Conservation (phyloP, 2,113 vertebrate genomes). For the Campylomormyrus numenius region DNA sequence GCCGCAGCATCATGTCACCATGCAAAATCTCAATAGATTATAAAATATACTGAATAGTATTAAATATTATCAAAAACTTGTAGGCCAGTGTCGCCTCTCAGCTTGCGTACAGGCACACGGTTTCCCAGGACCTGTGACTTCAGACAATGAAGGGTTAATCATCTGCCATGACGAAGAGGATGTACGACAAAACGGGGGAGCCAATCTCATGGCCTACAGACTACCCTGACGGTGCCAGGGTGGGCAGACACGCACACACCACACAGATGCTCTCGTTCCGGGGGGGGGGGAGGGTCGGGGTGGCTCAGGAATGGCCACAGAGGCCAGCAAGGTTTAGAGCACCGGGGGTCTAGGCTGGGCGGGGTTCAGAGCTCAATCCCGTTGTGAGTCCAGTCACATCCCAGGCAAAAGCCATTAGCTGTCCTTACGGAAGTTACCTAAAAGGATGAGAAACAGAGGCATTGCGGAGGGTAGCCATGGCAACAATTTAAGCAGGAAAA, state of each 20-base stretch:
- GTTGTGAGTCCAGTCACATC: slow-evolving; percentile 9
- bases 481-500: neutral
- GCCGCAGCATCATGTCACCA: neutral
- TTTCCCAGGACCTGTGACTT: neutral
- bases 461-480: neutral
- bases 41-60: neutral
- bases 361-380: neutral
- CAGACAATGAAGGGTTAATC: neutral
- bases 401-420: slow-evolving; percentile 31
- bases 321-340: slow-evolving; percentile 27
- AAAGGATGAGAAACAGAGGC: neutral
- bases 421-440: slow-evolving; percentile 53
- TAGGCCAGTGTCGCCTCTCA: neutral
- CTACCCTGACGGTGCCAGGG: neutral
- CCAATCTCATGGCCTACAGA: slow-evolving; percentile 11
- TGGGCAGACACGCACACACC: neutral
- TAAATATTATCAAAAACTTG: neutral
- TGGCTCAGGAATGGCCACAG: neutral
- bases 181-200: neutral
- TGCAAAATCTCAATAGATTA: neutral
- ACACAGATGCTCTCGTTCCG: neutral
- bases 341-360: neutral
- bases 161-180: neutral
- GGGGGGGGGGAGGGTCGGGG: too few relatives aligned
- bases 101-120: neutral